Evolutionary conservation across 2,888 invertebrate species (phyloP).

Genomic region (Diplolepis rosae): DNA sequence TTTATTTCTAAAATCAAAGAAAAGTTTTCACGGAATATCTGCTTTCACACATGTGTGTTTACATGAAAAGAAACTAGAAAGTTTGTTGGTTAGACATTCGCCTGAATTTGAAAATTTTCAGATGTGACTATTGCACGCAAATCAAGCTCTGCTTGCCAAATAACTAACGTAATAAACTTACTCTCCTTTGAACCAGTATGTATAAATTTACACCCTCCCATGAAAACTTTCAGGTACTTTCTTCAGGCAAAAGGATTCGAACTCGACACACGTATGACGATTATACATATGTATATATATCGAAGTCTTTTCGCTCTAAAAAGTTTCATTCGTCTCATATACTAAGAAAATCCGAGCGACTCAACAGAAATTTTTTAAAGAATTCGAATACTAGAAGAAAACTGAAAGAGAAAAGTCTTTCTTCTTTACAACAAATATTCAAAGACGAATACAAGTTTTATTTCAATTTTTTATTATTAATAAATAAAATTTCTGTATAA

Average conservation of each 20-base stretch:
- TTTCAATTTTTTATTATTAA: too few relatives aligned
- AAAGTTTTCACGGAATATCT: constrained; percentile 14
- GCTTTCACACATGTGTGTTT: constrained; percentile 15
- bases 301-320: neutral
- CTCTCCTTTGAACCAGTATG: neutral
- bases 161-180: constrained; percentile 8
- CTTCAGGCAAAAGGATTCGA: neutral
- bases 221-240: neutral
- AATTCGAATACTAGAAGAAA: too few relatives aligned
- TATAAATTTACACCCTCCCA: neutral
- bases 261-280: too few relatives aligned
- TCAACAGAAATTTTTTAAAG: too few relatives aligned
- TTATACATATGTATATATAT: neutral
- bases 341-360: neutral
- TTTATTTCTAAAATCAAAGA: constrained; percentile 1
- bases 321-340: neutral
- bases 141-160: constrained; percentile 8
- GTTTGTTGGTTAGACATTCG: neutral
- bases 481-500: too few relatives aligned
- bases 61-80: constrained; percentile 11
- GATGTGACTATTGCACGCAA: neutral
- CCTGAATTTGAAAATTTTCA: constrained; percentile 1
- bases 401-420: too few relatives aligned
- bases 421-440: too few relatives aligned
- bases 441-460: too few relatives aligned